A percentile compares a stretch with the other conserved stretches of the same genome.
Evolutionary conservation across 2,888 invertebrate species (phyloP).

Genomic region (Agonopterix alstromeriana): DNA sequence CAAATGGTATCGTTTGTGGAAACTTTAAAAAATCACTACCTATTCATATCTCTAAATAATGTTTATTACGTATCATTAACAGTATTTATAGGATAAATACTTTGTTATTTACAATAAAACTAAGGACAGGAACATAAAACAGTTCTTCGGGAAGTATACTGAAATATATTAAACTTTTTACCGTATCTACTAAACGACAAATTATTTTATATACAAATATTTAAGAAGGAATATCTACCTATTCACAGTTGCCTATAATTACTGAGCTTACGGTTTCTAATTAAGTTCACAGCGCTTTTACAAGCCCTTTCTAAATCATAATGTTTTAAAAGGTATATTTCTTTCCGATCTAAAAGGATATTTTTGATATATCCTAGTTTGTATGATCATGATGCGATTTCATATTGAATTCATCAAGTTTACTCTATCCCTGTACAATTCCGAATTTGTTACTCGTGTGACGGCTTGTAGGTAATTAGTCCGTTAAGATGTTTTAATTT

Average conservation of each 20-base stretch:
- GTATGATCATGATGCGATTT: conserved; percentile 21
- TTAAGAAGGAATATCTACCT: conserved; percentile 51
- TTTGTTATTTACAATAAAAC: conserved; percentile 60
- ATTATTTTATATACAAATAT: conserved; percentile 56
- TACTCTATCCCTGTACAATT: conserved; percentile 72
- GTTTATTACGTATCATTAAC: neutral
- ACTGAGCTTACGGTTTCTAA: conserved; percentile 55
- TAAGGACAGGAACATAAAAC: conserved; percentile 74
- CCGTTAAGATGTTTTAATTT: conserved; percentile 3
- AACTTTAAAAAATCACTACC: conserved; percentile 46
- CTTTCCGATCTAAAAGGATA: conserved; percentile 25
- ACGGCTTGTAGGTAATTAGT: conserved; percentile 7
- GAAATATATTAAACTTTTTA: conserved; percentile 71
- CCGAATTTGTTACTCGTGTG: conserved; percentile 61
- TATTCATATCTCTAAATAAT: conserved; percentile 13
- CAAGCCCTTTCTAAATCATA: conserved; percentile 45
- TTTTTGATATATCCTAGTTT: conserved; percentile 36
- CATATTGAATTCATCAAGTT: conserved; percentile 32
- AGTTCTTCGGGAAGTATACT: conserved; percentile 65
- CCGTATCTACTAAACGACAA: conserved; percentile 49
- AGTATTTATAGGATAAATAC: conserved; percentile 31
- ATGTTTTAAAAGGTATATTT: conserved; percentile 22
- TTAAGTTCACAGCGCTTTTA: conserved; percentile 59
- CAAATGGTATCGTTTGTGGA: conserved; percentile 55
- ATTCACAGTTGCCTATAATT: conserved; percentile 53